Evolutionary conservation across 2,113 vertebrate genomes (phyloP).

Genomic region (Cyrtonyx montezumae): DNA sequence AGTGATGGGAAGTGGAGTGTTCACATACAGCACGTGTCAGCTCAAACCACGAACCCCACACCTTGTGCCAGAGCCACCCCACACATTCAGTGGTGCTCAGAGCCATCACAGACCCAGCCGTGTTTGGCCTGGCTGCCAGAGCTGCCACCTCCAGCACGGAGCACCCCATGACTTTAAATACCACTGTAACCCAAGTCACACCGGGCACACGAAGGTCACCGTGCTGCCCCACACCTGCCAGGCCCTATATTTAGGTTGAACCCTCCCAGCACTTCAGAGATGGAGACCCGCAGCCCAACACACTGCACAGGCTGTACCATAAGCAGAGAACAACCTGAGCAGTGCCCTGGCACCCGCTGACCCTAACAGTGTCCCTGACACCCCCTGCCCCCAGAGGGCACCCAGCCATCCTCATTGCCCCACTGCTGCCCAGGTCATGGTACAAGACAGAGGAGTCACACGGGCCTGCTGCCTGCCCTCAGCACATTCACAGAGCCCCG

Average conservation of each 20-base stretch:
- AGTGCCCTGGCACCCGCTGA: accelerated
- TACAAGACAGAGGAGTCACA: accelerated
- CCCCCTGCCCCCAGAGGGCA: background rate
- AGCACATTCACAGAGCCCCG: slow-evolving; percentile 37
- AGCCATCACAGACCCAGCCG: background rate
- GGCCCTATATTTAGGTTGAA: slow-evolving; percentile 77
- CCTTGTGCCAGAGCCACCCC: background rate
- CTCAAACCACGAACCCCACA: background rate
- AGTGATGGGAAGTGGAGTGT: background rate
- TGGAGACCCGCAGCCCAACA: slow-evolving; percentile 38
- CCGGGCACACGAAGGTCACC: slow-evolving; percentile 59
- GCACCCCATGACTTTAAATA: slow-evolving; percentile 49
- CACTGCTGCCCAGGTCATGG: background rate
- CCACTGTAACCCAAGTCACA: slow-evolving; percentile 51
- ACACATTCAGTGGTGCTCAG: background rate
- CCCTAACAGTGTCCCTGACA: background rate
- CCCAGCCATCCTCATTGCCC: background rate
- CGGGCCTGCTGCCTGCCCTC: slow-evolving; percentile 17
- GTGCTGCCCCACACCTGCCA: slow-evolving; percentile 46
- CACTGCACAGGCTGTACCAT: accelerated
- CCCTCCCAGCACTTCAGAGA: slow-evolving; percentile 51
- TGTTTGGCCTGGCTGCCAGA: slow-evolving; percentile 15
- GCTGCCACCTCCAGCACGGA: background rate
- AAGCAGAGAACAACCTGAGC: background rate
- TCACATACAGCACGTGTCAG: background rate